Base-by-base conservation (phyloP, 2,888 invertebrate species). In the Eupithecia tripunctaria region DNA sequence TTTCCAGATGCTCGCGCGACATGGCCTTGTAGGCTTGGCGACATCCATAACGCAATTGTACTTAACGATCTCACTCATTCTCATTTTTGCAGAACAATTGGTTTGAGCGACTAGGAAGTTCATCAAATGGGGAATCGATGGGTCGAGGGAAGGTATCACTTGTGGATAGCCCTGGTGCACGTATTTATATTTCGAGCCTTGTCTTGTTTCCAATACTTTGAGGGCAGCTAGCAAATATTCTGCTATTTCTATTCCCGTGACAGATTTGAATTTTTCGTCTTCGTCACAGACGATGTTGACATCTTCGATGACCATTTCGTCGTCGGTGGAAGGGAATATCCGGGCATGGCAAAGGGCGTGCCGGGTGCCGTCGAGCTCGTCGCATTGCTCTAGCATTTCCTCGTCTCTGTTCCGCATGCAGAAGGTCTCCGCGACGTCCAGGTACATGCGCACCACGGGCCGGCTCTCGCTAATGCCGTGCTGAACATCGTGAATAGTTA, bases 401-500 rank as follows among this genome's bases (percentile, higher is more conserved):
- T 84, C 82, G 63, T 81, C 82, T 64, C 86, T 80, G 51, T 84
- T 82, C 15, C 86, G 83, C 76, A 92, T 77, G 73, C 92, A 92
- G 73, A 78, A 91, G 18, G 93, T 91, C 70, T 85, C 84, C 2
- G 89, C 91, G 25, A 86, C 81, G 85, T 92, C 92, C 41, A 93
- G 83, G 74, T 86, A 92, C 89, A 93, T 88, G 76, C 87, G 85
- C 7, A 91, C 81, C 75, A 87, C 83, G 21, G 80, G 79, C 2
- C 84, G 82, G 29, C 85, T 84, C 89, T 91, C 91, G 62, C 87
- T 89, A 2, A 81, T 73, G 75, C 82, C 86, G 29, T 71, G 85
- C 77, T 88, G 84, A 67, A 84, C 77, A 14, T 86, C 83, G 77
- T 92, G 88, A 65, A 92, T 84, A 21, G 89, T 85, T 41, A 91